Base-by-base conservation (phyloP, 1,140 invertebrate species). In the Brachionus asplanchnoidis region DNA sequence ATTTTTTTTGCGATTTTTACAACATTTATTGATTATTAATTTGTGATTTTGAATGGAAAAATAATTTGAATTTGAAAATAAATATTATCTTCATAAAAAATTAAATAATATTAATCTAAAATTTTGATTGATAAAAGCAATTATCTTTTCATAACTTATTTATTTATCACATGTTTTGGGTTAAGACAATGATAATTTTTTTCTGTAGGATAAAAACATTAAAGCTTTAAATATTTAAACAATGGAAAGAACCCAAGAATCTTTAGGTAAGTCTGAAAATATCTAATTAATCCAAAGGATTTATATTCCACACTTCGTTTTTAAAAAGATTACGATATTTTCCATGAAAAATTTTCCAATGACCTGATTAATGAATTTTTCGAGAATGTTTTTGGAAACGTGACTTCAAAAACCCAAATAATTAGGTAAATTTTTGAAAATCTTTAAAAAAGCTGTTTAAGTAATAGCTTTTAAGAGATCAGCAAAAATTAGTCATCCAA, bases 281-380 rank as follows among this genome's bases (percentile, higher is more conserved):
- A 20, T 60, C 53, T 60, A 20, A 23, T 56, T 7, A 23, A 60
- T 46, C 44, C 6, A 6, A 3, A 14, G 11, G 53, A 60, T 17
- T 23, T 9, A 17, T 14, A 53, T 60, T 60, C 1, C 6, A 60
- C 6, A 4, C 6, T 60, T 60, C 9, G 0, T 20, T 11, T 23
- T 60, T 60, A 0, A 53, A 75, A 46, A 77, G 73, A 77, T 50
- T 26, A 77, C 23, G 42, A 77, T 14, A 20, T 23, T 12, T 50
- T 77, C 42, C 53, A 50, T 77, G 73, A 77, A 77, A 77, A 77
- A 28, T 77, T 77, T 50, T 46, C 73, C 11, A 77, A 77, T 26
- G 73, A 77, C 12, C 42, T 77, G 42, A 50, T 77, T 28, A 9
- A 77, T 26, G 42, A 53, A 50, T 77, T 77, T 50, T 53, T 50